A percentile compares a stretch with the other conserved stretches of the same genome.
These are phyloP conservation scores for Drosophila rufa DNA, from an alignment of 1,140 invertebrate species.

Conservation along the genomic window DNA sequence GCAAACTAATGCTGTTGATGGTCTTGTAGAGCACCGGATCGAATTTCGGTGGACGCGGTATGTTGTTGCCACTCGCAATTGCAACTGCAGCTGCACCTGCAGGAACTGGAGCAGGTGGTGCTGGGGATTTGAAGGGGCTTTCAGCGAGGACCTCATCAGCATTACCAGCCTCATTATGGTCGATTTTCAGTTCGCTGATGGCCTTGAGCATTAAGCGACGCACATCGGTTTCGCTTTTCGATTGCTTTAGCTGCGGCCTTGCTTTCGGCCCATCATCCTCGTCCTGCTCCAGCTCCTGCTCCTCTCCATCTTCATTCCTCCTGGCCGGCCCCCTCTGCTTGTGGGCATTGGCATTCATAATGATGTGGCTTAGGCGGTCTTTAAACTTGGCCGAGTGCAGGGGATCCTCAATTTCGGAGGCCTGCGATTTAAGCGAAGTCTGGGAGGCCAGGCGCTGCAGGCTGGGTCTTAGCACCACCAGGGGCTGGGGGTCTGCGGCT, in stretches of 20 bases:
- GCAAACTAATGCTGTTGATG: conserved; percentile 75
- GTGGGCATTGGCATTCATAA: conserved; percentile 60
- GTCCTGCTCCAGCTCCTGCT: neutral
- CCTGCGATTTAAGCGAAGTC: conserved; percentile 45
- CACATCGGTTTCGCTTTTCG: conserved; percentile 82
- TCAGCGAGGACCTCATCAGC: conserved; percentile 31
- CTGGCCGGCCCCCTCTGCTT: conserved; percentile 27
- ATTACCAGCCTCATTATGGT: conserved; percentile 56
- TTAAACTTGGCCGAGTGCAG: conserved; percentile 80
- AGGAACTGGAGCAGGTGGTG: conserved; percentile 9
- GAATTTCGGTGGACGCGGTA: conserved; percentile 82
- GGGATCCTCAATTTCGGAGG: conserved; percentile 69
- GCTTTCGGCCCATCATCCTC: conserved; percentile 3
- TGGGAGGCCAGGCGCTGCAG: conserved; percentile 42
- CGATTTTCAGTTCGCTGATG: conserved; percentile 70
- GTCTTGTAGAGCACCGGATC: conserved; percentile 84
- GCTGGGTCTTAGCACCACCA: neutral
- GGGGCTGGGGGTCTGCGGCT: neutral
- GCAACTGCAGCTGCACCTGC: conserved; percentile 3
- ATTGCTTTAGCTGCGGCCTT: conserved; percentile 73
- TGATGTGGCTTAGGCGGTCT: conserved; percentile 69
- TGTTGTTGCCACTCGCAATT: conserved; percentile 13
- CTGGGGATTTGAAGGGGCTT: conserved; percentile 9
- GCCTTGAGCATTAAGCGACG: conserved; percentile 71
- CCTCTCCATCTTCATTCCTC: conserved; percentile 10